These are phyloP conservation scores for Gymnocheta viridis DNA, from an alignment of 2,888 invertebrate species.

Conservation along the genomic window DNA sequence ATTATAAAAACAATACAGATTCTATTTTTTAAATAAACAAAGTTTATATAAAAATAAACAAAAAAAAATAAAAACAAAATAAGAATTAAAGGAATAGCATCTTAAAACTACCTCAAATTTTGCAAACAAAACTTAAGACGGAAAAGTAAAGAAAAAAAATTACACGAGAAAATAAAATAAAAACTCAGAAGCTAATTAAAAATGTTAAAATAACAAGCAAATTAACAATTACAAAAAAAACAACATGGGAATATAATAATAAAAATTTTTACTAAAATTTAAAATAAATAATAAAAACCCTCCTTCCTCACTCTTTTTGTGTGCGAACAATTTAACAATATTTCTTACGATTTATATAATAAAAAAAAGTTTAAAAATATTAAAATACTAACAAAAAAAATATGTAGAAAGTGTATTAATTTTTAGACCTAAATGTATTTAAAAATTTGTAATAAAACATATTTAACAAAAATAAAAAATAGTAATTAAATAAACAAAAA, in stretches of 20 bases:
- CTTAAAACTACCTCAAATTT: constrained; percentile 70
- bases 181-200: constrained; percentile 37
- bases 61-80: not conserved
- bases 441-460: constrained; percentile 41
- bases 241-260: constrained; percentile 59
- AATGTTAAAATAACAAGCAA: constrained; percentile 37
- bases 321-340: constrained; percentile 45
- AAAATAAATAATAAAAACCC: constrained; percentile 9
- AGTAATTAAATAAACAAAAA: constrained; percentile 27
- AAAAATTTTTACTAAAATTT: constrained; percentile 60
- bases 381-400: constrained; percentile 20
- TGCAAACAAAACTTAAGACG: constrained; percentile 50
- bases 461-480: constrained; percentile 14
- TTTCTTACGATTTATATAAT: constrained; percentile 44
- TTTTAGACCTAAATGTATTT: constrained; percentile 63
- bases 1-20: not conserved
- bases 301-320: constrained; percentile 16
- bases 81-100: constrained; percentile 46
- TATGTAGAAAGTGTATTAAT: constrained; percentile 65
- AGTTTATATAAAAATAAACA: constrained; percentile 41
- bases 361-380: constrained; percentile 6
- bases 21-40: constrained; percentile 11
- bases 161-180: constrained; percentile 34
- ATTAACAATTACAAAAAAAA: constrained; percentile 52
- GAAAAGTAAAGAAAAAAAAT: constrained; percentile 25